Evolutionary conservation across 2,888 invertebrate species (phyloP).

Genomic region (Camponotus fellah): DNA sequence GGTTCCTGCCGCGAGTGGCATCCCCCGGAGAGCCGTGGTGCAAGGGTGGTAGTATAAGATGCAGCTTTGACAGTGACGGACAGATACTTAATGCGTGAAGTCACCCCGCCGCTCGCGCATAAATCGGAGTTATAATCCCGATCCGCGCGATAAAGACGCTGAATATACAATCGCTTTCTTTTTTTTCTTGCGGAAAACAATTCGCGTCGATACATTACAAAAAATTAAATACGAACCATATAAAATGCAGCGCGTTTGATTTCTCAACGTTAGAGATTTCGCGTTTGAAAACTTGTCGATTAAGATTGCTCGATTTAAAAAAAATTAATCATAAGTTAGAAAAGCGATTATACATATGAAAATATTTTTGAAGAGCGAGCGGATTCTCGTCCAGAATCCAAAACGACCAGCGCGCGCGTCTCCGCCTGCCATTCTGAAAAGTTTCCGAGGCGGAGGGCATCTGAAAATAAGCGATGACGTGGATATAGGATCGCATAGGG

Average conservation of each 20-base stretch:
- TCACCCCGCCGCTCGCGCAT: slow-evolving; percentile 43
- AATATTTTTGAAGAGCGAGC: not conserved
- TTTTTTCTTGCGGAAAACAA: not conserved
- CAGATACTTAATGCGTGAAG: slow-evolving; percentile 62
- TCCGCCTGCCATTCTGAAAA: slow-evolving; percentile 44
- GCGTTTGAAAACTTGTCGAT: not conserved
- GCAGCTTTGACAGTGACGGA: slow-evolving; percentile 74
- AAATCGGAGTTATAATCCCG: slow-evolving; percentile 15
- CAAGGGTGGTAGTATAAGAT: slow-evolving; percentile 34
- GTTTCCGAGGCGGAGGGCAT: slow-evolving; percentile 55
- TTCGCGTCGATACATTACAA: not conserved
- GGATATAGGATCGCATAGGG: slow-evolving; percentile 71
- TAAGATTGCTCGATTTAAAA: not conserved
- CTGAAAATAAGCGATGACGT: slow-evolving; percentile 71
- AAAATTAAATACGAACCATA: not conserved
- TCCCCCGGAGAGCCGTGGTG: slow-evolving; percentile 33
- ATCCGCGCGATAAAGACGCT: slow-evolving; percentile 2
- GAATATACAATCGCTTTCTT: not conserved
- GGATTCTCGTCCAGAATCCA: slow-evolving; percentile 42
- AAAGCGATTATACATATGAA: not conserved
- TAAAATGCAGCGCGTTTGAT: not conserved
- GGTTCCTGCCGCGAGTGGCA: slow-evolving; percentile 52
- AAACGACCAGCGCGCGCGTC: slow-evolving; percentile 30
- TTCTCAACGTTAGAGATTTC: not conserved
- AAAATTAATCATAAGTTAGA: not conserved